Evolutionary conservation across 2,888 invertebrate genomes (phyloP).

Genomic region (Drosophila greeni): DNA sequence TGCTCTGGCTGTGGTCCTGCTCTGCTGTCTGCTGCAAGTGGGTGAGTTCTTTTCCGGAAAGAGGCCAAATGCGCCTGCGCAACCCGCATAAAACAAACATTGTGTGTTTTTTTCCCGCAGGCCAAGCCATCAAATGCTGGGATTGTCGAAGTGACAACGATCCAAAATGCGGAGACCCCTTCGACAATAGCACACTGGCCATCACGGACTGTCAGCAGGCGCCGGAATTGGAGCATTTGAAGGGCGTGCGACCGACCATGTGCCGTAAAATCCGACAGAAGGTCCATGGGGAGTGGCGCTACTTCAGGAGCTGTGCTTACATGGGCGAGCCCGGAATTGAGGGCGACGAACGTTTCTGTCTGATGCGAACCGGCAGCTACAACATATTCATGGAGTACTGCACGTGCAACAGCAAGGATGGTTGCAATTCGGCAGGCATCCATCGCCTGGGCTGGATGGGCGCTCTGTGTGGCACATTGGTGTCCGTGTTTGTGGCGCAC

Average conservation of each 20-base stretch:
- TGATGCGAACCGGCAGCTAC: conserved; percentile 93
- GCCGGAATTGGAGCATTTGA: conserved; percentile 83
- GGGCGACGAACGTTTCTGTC: conserved; percentile 93
- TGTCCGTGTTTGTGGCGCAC: conserved; percentile 50
- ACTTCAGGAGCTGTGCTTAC: conserved; percentile 92
- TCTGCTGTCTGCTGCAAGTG: conserved; percentile 56
- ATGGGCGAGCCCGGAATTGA: conserved; percentile 93
- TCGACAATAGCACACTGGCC: conserved; percentile 92
- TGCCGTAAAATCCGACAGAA: conserved; percentile 95
- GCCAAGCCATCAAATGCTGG: conserved; percentile 90
- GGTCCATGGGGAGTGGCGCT: conserved; percentile 93
- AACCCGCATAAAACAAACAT: conserved; percentile 17
- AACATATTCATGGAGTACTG: conserved; percentile 97
- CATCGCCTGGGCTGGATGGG: conserved; percentile 69
- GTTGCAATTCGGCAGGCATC: conserved; percentile 86
- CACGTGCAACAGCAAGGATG: conserved; percentile 94
- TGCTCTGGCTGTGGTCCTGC: conserved; percentile 29
- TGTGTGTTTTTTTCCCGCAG: conserved; percentile 76
- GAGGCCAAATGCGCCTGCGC: conserved; percentile 42
- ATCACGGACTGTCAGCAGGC: conserved; percentile 88
- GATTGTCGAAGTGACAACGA: conserved; percentile 92
- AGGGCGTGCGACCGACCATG: conserved; percentile 87
- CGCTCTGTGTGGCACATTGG: conserved; percentile 44
- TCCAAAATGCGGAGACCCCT: conserved; percentile 94
- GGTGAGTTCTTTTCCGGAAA: conserved; percentile 36